phyloP scores from a whole-genome alignment of 2,888 invertebrate species.

The Leptopilina syphax region DNA sequence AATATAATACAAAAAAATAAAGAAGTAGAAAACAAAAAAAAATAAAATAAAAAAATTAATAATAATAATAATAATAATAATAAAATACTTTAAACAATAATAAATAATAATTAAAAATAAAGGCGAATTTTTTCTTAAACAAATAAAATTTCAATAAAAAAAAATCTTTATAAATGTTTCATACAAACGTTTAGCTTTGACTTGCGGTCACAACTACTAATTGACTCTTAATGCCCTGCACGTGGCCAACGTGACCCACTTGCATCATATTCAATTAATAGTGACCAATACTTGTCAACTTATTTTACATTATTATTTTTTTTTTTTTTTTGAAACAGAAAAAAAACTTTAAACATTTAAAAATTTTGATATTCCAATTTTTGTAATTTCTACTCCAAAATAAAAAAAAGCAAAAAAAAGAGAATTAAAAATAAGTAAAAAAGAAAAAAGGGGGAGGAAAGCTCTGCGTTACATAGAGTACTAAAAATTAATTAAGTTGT shows the following conservation, averaged over 20 bases:
- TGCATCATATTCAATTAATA: constrained; percentile 38
- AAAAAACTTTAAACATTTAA: too few species aligned
- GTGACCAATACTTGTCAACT: constrained; percentile 35
- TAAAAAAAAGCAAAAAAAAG: too few species aligned
- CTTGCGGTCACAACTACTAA: constrained; percentile 37
- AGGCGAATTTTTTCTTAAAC: too few species aligned
- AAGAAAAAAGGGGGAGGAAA: neutral
- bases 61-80: too few species aligned
- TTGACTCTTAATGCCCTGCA: constrained; percentile 35
- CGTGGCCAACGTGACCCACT: constrained; percentile 38
- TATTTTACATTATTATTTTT: constrained; percentile 7
- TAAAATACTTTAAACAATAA: too few species aligned
- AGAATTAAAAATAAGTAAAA: neutral
- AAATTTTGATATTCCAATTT: too few species aligned
- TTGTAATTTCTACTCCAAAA: too few species aligned
- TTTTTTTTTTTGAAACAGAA: too few species aligned
- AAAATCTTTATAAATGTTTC: constrained; percentile 15
- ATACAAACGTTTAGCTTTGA: constrained; percentile 24
- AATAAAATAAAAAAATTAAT: too few species aligned
- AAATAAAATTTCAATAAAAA: neutral
- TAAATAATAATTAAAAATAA: too few species aligned
- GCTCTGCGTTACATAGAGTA: neutral
- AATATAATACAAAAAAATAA: too few species aligned
- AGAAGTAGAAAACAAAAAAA: too few species aligned
- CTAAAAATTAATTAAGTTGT: constrained; percentile 10